phyloP scores from a whole-genome alignment of 2,113 vertebrate species.

The Bos indicus region DNA sequence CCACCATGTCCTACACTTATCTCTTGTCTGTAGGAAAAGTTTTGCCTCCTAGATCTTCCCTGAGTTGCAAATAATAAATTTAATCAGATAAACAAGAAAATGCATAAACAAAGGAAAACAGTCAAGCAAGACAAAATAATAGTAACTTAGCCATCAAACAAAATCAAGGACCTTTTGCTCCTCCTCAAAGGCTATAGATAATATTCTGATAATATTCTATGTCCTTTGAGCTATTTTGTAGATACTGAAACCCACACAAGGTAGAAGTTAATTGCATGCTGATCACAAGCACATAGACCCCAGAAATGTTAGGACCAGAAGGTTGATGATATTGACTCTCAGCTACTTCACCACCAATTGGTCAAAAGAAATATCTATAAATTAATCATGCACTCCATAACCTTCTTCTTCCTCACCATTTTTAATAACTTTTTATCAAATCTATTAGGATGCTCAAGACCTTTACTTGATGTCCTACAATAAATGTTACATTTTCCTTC shows the following conservation, averaged over 20 bases:
- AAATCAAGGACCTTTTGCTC: not conserved
- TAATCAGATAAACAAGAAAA: not conserved
- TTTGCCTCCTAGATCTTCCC: not conserved
- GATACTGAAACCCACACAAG: not conserved
- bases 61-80: not conserved
- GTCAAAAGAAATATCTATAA: not conserved
- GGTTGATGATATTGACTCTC: not conserved
- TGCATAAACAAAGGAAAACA: not conserved
- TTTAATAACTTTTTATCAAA: not conserved
- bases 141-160: not conserved
- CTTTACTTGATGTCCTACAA: not conserved
- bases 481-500: not conserved
- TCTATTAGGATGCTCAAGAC: not conserved
- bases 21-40: not conserved
- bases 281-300: not conserved
- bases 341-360: not conserved
- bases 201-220: not conserved
- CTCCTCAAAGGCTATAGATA: not conserved
- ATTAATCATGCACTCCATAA: not conserved
- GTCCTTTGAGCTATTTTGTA: not conserved
- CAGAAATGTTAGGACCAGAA: not conserved
- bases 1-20: not conserved
- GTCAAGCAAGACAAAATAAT: not conserved
- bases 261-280: not conserved
- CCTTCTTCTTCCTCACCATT: not conserved